Conservation (phyloP, 1,140 invertebrate species). For the Drosophila kohkoa region DNA sequence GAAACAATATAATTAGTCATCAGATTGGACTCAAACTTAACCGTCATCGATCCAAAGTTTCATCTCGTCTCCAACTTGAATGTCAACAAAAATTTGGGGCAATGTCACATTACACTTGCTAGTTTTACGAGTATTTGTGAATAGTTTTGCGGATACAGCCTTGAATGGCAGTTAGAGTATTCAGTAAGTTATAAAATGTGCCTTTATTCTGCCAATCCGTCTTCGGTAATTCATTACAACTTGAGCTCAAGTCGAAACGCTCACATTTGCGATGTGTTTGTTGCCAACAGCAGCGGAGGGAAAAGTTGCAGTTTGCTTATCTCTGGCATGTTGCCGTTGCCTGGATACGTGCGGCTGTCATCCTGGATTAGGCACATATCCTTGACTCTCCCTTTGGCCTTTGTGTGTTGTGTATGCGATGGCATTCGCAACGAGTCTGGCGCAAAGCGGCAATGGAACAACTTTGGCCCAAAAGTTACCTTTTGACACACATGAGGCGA, state of each 20-base stretch:
- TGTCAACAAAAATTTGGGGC: not conserved
- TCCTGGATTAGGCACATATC: constrained; percentile 74
- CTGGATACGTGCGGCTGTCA: constrained; percentile 67
- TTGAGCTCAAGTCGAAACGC: constrained; percentile 18
- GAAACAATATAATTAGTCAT: too few species aligned
- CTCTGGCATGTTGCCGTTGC: constrained; percentile 57
- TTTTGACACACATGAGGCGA: constrained; percentile 70
- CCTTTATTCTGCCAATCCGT: constrained; percentile 26
- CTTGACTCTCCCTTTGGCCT: constrained; percentile 52
- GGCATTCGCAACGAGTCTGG: constrained; percentile 37
- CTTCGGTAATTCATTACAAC: constrained; percentile 57
- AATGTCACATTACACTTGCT: too few species aligned
- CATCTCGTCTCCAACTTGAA: not conserved
- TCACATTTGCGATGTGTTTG: constrained; percentile 16
- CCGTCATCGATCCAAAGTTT: too few species aligned
- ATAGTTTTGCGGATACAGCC: not conserved
- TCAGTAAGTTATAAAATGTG: not conserved
- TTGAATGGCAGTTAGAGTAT: not conserved
- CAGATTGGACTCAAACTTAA: too few species aligned
- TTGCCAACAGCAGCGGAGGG: not conserved
- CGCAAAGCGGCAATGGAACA: constrained; percentile 28
- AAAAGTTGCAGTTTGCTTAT: constrained; percentile 74
- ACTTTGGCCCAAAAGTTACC: constrained; percentile 71
- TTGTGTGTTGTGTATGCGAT: constrained; percentile 40
- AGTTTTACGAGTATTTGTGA: not conserved